Conservation (phyloP, 2,888 invertebrate species). For the Parascotia fuliginaria region DNA sequence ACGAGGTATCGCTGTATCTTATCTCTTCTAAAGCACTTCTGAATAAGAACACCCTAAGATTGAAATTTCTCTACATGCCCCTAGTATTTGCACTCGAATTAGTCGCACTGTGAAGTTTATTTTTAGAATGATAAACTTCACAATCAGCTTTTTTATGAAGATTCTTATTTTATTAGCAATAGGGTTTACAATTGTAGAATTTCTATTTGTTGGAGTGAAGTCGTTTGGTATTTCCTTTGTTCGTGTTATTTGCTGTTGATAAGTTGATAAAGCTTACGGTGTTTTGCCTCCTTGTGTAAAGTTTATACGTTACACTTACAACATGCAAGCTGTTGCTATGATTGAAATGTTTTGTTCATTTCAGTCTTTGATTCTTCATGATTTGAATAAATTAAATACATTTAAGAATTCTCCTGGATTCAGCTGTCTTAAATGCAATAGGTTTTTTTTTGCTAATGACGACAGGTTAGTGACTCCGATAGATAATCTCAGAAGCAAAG, state of each 20-base stretch:
- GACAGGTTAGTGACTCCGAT: no score
- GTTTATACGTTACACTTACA: neutral
- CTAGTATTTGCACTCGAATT: slow-evolving; percentile 55
- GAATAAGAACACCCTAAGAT: neutral
- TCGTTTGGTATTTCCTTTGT: slow-evolving; percentile 19
- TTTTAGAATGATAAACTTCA: slow-evolving; percentile 30
- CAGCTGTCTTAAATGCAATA: no score
- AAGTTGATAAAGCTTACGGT: slow-evolving; percentile 58
- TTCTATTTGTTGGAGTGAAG: slow-evolving; percentile 2
- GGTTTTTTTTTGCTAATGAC: no score
- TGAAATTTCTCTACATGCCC: slow-evolving; percentile 8
- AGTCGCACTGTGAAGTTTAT: slow-evolving; percentile 48
- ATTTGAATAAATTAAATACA: no score
- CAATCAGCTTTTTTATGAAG: neutral
- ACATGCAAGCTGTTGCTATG: neutral
- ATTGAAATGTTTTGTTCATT: no score
- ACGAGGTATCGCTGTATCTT: no score
- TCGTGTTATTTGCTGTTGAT: slow-evolving; percentile 58
- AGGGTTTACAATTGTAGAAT: slow-evolving; percentile 13
- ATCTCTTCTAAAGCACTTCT: no score
- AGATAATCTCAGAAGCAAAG: no score
- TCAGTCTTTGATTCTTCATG: no score
- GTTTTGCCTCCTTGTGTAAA: slow-evolving; percentile 37
- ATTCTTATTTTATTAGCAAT: slow-evolving; percentile 1
- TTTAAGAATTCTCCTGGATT: no score